These are phyloP conservation scores for Scaptomyza hsui DNA, from an alignment of 1,140 invertebrate genomes.

Conservation along the genomic window DNA sequence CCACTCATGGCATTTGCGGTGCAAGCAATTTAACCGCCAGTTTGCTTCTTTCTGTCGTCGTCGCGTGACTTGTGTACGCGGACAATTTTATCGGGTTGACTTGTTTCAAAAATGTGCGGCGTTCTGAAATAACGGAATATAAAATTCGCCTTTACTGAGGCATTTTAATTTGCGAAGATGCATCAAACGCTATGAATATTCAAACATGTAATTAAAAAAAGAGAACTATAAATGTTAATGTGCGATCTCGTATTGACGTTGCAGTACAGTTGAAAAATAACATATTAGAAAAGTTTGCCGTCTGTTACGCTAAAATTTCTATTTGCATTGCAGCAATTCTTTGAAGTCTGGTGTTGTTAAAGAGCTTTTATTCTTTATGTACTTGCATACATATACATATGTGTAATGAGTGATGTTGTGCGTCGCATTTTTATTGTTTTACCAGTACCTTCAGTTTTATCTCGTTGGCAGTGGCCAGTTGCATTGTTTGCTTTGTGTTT, in stretches of 20 bases:
- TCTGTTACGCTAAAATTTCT: background rate
- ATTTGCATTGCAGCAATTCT: constrained; percentile 4
- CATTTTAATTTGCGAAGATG: background rate
- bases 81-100: constrained; percentile 20
- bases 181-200: background rate
- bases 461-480: constrained; percentile 29
- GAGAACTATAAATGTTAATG: background rate
- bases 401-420: constrained; percentile 34
- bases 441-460: constrained; percentile 36
- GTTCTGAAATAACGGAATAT: background rate
- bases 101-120: constrained; percentile 7
- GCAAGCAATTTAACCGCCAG: constrained; percentile 39
- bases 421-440: constrained; percentile 36
- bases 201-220: background rate
- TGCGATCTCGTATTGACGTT: constrained; percentile 19
- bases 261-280: background rate
- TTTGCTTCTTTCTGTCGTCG: constrained; percentile 36
- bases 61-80: constrained; percentile 35
- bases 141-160: background rate
- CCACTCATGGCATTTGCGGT: constrained; percentile 5
- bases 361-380: constrained; percentile 20
- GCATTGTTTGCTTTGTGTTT: constrained; percentile 34
- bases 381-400: constrained; percentile 20
- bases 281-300: constrained; percentile 4
- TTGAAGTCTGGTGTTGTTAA: background rate